Evolutionary conservation across 2,888 invertebrate species (phyloP), one percentile per base, ranked within the genome.

Genomic region (Furcula furcula): DNA sequence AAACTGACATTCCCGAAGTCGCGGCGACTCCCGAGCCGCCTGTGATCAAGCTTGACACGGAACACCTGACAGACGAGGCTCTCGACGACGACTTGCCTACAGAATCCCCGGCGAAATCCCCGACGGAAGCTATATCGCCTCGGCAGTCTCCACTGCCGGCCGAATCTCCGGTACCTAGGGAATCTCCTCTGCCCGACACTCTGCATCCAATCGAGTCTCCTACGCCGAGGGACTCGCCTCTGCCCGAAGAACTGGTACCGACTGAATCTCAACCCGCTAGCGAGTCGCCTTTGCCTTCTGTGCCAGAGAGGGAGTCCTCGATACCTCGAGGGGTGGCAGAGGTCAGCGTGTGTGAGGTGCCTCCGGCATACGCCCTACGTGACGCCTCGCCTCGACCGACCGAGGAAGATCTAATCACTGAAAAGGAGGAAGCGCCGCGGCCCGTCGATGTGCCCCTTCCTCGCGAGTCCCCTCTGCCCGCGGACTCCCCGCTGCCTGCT

Each of bases 201-300:
- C 50, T 55, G 16, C 40, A 57, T 23, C 58, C 50, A 9, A 41
- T 38, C 13, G 55, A 60, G 18, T 61, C 56, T 6, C 49, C 50
- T 2, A 9, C 57, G 20, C 56, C 52, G 10, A 37, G 42, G 15
- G 57, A 58, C 7, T 39, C 35, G 11, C 40, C 34, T 18, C 22
- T 34, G 22, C 43, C 39, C 9, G 57, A 63, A 37, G 39, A 53
- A n/a, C 53, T 48, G 22, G 28, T 53, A 15, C 39, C 48, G 10
- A 37, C 32, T 7, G 37, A 33, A 15, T 41, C 13, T 4, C 27
- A 13, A 1, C 19, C 41, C 14, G 36, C 52, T 22, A 28, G 31
- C 10, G 37, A 29, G 33, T 57, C 30, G 3, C 29, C 15, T 1
- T 18, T 44, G 16, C 37, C 54, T 1, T 40, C 42, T 0, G 55